Conservation (phyloP, 2,888 invertebrate species). For the Eurois occulta region DNA sequence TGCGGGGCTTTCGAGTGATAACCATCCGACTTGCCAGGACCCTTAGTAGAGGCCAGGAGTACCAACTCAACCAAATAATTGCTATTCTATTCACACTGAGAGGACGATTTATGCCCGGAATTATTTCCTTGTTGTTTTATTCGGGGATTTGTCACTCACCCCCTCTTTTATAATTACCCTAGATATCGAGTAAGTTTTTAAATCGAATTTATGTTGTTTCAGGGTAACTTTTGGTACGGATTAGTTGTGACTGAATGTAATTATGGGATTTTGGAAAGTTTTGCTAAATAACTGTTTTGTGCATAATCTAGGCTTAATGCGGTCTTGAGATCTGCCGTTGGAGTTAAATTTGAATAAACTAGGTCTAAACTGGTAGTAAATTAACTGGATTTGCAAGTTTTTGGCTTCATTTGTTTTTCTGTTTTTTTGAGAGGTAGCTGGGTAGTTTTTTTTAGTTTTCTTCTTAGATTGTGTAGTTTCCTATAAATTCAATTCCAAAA, state of each 20-base stretch:
- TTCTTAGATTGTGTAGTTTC: neutral
- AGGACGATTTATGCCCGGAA: constrained; percentile 88
- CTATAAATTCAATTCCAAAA: neutral
- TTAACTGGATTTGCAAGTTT: constrained; percentile 14
- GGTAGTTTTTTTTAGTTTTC: neutral
- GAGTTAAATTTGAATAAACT: constrained; percentile 39
- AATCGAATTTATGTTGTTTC: constrained; percentile 81
- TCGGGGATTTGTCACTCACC: constrained; percentile 89
- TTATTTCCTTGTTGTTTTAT: constrained; percentile 91
- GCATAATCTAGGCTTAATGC: constrained; percentile 69
- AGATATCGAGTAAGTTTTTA: constrained; percentile 88
- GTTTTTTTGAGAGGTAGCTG: neutral
- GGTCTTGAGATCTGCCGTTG: constrained; percentile 58
- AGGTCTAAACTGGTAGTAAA: constrained; percentile 30
- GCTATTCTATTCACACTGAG: constrained; percentile 90
- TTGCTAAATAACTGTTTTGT: constrained; percentile 65
- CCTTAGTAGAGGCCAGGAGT: constrained; percentile 73
- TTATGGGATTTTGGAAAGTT: constrained; percentile 77
- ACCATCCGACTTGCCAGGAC: constrained; percentile 47
- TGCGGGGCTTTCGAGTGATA: constrained; percentile 44
- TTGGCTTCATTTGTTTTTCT: neutral
- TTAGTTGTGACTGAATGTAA: constrained; percentile 79
- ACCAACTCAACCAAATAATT: constrained; percentile 90
- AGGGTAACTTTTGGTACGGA: constrained; percentile 78
- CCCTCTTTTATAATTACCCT: constrained; percentile 89